Base-by-base conservation (phyloP, 2,888 invertebrate species). In the Ochlodes sylvanus region DNA sequence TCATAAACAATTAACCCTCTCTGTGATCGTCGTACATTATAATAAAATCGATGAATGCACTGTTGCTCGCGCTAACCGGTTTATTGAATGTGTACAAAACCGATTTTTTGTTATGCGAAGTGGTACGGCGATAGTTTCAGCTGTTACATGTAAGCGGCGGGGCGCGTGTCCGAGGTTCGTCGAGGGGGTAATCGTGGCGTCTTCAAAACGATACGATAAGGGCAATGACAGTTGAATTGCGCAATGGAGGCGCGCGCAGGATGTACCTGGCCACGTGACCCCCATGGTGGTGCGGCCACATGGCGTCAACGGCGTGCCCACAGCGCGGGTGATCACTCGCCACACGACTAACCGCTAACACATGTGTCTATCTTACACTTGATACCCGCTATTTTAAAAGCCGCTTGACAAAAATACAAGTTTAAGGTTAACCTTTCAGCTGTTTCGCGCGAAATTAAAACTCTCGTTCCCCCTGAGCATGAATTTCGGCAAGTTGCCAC, bases 181-280 rank as follows among this genome's bases (percentile, higher is more conserved):
- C 58, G 65, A 63, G 68, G 66, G 70, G 70, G 70, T 66, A 65
- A 61, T 66, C 47, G 65, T 41, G 21, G 38, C 62, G 56, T 62
- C 50, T 55, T 61, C 57, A 27, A 65, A 66, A 65, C 54, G 65
- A 57, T 56, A 65, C 64, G 47, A 54, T 56, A 62, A 69, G 63
- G 63, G 54, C 63, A 63, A 60, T 69, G 71, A 77, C 71, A 72
- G 77, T 76, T 77, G 75, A 79, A 79, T 86, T 83, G 77, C 78
- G 77, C 83, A 86, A 84, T 78, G 81, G 81, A 79, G 78, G 74
- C 76, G 80, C 81, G 80, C 82, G 80, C 81, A 86, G 84, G 86
- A 86, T 82, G 77, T 75, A 88, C 89, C 88, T 90, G 88, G 81
- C 81, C 86, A 87, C 86, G 84, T 83, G 88, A 84, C 82, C 80